These are phyloP conservation scores for Drosophila paramelanica DNA, from an alignment of 2,888 invertebrate species.

Conservation along the genomic window DNA sequence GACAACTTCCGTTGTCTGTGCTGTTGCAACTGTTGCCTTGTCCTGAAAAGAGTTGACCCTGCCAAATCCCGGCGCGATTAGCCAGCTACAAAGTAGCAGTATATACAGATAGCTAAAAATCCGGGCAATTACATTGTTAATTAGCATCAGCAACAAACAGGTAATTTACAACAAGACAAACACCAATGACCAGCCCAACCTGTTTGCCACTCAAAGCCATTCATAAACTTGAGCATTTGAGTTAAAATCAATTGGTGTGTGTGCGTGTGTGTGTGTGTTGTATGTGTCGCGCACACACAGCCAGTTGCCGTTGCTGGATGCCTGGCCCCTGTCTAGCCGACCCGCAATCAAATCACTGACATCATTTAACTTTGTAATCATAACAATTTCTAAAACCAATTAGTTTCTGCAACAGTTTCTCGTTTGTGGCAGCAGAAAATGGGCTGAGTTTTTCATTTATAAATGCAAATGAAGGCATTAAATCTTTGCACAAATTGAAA, in stretches of 20 bases:
- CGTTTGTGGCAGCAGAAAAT: constrained; percentile 45
- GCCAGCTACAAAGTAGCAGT: constrained; percentile 14
- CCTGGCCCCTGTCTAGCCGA: constrained; percentile 46
- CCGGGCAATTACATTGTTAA: constrained; percentile 63
- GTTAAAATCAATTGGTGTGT: constrained; percentile 36
- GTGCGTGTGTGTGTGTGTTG: constrained; percentile 1
- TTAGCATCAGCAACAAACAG: constrained; percentile 66
- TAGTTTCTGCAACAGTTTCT: constrained; percentile 54
- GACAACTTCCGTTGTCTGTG: constrained; percentile 54
- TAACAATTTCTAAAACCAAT: constrained; percentile 80
- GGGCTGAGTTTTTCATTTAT: constrained; percentile 75
- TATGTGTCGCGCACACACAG: constrained; percentile 7
- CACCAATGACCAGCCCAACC: constrained; percentile 35
- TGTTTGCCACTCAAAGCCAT: constrained; percentile 62
- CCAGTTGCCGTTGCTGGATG: constrained; percentile 18
- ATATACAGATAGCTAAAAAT: constrained; percentile 25
- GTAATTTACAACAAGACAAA: constrained; percentile 41
- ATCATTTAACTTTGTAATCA: constrained; percentile 79
- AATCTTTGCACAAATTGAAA: constrained; percentile 74
- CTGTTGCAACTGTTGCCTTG: constrained; percentile 46
- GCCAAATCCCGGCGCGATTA: constrained; percentile 33
- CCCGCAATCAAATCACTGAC: constrained; percentile 71
- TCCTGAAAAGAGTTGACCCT: constrained; percentile 37
- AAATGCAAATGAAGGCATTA: constrained; percentile 80
- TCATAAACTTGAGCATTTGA: constrained; percentile 62